Base-by-base conservation (phyloP, 2,888 invertebrate genomes). In the Heliconius erato region DNA sequence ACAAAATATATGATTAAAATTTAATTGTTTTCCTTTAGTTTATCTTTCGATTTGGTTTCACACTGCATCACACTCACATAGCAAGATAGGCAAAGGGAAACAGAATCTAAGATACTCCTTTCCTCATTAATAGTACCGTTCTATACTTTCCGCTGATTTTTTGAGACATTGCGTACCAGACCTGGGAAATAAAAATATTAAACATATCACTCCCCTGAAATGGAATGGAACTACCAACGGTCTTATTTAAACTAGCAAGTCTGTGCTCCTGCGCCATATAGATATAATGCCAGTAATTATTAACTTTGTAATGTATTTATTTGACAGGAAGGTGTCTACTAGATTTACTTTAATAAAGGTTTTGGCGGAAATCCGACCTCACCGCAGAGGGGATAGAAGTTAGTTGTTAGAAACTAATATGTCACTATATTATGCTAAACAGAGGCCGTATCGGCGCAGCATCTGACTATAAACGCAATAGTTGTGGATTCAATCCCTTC, bases 351-450 rank as follows among this genome's bases (percentile, higher is more conserved):
- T 68, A 68, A 28, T n/a, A 63, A 3, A 68, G 32, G 68, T 9
- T 68, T 68, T 68, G 28, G 68, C 32, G 28, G 59, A 67, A 67
- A 67, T 67, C 67, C 68, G 5, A 0, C 68, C 68, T 68, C 9
- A 7, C 32, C 28, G 1, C 19, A 32, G 28, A 28, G 67, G 67
- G 67, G 67, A 26, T 26, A 14, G 19, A 68, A 68, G 68, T 32
- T 68, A 63, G 12, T 63, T n/a, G n/a, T 63, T 63, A n/a, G n/a
- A 63, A 63, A 63, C 63, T 63, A 63, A 63, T 63, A n/a, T 63
- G n/a, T 63, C n/a, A 63, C 9, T 63, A n/a, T 63, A n/a, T n/a
- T 12, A n/a, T n/a, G 63, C 11, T n/a, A 63, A n/a, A 63, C 63
- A n/a, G n/a, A 63, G n/a, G 63, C 4, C 3, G 63, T 63, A 3